Conservation (phyloP, 92 coral and sea anemone species). For the Epizoanthus illoricatus region DNA sequence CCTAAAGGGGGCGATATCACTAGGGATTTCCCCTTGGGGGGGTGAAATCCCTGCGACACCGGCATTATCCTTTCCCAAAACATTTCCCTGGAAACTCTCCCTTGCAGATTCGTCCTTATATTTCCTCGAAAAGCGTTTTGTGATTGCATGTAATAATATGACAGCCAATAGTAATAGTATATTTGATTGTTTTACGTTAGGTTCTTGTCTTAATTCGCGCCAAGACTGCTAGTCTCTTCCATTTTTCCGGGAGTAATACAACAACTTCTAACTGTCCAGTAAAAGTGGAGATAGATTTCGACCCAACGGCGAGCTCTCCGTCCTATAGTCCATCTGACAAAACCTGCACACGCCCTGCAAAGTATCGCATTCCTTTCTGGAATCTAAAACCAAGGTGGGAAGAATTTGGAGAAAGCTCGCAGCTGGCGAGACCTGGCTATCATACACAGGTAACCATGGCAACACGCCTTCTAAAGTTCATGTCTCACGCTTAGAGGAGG, state of each 20-base stretch:
- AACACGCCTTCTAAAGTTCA: neutral
- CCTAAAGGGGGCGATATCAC: too few species aligned
- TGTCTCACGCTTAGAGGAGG: too few species aligned
- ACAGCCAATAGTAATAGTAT: too few species aligned
- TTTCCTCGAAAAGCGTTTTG: too few species aligned
- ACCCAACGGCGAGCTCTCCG: constrained; percentile 29
- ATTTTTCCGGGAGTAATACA: constrained; percentile 15
- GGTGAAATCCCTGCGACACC: too few species aligned
- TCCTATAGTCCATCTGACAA: constrained; percentile 27
- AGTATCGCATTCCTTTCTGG: constrained; percentile 41
- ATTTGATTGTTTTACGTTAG: neutral
- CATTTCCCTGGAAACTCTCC: too few species aligned
- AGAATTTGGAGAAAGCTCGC: constrained; percentile 38
- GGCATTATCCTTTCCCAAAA: too few species aligned
- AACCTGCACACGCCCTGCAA: constrained; percentile 11
- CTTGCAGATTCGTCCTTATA: too few species aligned
- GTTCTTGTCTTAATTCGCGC: neutral
- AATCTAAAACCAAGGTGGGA: constrained; percentile 43
- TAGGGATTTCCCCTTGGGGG: too few species aligned
- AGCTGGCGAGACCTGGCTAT: constrained; percentile 43
- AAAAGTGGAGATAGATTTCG: constrained; percentile 28
- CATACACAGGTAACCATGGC: constrained; percentile 20
- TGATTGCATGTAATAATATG: too few species aligned
- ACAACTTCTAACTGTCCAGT: constrained; percentile 32
- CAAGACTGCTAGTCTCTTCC: constrained; percentile 2